phyloP scores from a whole-genome alignment of 1,140 invertebrate genomes.

The Zaprionus nigranus region DNA sequence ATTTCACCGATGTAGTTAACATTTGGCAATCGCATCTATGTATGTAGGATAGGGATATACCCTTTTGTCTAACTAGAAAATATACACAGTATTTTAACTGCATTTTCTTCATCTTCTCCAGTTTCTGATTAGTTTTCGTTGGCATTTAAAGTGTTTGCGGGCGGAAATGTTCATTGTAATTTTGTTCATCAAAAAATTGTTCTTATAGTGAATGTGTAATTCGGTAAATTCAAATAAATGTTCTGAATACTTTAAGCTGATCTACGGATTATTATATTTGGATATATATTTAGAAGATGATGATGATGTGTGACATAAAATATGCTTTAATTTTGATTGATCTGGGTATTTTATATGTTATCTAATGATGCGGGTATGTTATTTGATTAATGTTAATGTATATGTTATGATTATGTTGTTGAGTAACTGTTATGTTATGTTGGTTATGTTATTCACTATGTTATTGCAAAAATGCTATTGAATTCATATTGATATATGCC shows the following conservation, averaged over 20 bases:
- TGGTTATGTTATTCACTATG: no score
- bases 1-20: slow-evolving; percentile 16
- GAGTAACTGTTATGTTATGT: no score
- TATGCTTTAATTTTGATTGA: no score
- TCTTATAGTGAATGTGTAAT: not conserved
- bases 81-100: slow-evolving; percentile 9
- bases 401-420: no score
- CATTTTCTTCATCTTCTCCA: not conserved
- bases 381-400: no score
- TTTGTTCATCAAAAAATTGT: not conserved
- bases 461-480: not conserved
- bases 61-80: slow-evolving; percentile 5
- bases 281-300: no score
- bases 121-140: slow-evolving; percentile 2
- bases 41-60: not conserved
- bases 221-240: not conserved
- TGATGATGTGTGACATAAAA: no score
- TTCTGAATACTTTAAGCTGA: not conserved
- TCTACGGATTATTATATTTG: not conserved
- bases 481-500: not conserved
- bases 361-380: no score
- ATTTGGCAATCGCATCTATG: slow-evolving; percentile 9
- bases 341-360: no score
- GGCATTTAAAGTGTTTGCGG: not conserved
- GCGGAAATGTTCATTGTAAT: slow-evolving; percentile 2